A percentile compares a stretch with the other conserved stretches of the same genome.
phyloP scores from a whole-genome alignment of 2,797 vertebrate genomes.

The Cyprinella venusta region DNA sequence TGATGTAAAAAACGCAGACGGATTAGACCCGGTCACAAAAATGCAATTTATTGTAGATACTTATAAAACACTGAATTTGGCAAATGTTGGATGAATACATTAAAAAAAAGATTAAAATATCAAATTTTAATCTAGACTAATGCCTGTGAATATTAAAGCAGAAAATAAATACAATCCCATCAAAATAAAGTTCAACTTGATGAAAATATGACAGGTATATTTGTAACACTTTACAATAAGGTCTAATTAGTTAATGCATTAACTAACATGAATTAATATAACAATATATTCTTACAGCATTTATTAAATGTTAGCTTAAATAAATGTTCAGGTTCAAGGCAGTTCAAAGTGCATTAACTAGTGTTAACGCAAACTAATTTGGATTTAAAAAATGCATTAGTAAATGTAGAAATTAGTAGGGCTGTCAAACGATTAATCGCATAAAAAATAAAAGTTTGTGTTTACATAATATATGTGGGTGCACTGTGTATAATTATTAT shows the following conservation, averaged over 20 bases:
- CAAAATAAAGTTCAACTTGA: neutral
- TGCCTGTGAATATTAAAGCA: neutral
- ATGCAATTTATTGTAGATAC: neutral
- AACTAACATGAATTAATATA: neutral
- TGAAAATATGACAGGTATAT: neutral
- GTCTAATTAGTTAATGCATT: neutral
- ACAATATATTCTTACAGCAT: neutral
- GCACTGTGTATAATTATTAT: too few relatives aligned
- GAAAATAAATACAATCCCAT: neutral
- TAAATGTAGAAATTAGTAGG: neutral
- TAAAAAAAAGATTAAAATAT: too few relatives aligned
- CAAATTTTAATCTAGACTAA: neutral
- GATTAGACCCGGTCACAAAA: neutral
- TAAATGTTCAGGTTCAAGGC: too few relatives aligned
- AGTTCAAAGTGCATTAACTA: too few relatives aligned
- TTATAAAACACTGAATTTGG: neutral
- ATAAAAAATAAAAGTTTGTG: too few relatives aligned
- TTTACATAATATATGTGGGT: too few relatives aligned
- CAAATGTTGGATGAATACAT: too few relatives aligned
- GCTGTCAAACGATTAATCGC: too few relatives aligned
- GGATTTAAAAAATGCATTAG: neutral
- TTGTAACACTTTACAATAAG: neutral
- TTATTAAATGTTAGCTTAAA: neutral
- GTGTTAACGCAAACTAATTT: neutral
- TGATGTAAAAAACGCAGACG: rapidly evolving